A percentile compares a stretch with the other conserved stretches of the same genome.
Evolutionary conservation across 2,113 vertebrate species (phyloP).

Genomic region (Haliaeetus leucogaster): DNA sequence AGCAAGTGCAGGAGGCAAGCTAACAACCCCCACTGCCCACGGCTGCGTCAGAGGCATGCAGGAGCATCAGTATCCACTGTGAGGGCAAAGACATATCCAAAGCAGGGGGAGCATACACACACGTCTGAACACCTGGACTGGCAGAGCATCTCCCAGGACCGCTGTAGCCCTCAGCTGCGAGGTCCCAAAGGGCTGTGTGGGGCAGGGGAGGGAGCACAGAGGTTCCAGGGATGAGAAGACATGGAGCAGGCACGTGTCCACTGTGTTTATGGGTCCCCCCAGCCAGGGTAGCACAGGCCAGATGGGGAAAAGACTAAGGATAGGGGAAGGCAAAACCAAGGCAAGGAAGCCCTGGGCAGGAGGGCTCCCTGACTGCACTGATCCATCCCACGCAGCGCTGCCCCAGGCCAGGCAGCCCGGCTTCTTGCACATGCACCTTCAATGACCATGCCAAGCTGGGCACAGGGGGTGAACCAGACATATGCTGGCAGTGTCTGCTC

Average conservation of each 20-base stretch:
- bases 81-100: neutral
- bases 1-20: neutral
- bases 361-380: neutral
- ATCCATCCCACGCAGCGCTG: neutral
- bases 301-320: neutral
- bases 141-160: neutral
- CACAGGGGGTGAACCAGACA: rapidly evolving
- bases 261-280: neutral
- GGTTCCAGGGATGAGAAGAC: neutral
- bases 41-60: rapidly evolving
- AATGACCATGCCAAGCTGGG: neutral
- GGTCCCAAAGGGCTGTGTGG: neutral
- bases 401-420: neutral
- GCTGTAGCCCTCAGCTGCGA: rapidly evolving
- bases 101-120: rapidly evolving
- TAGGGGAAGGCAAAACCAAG: neutral
- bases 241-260: rapidly evolving
- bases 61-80: neutral
- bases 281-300: neutral
- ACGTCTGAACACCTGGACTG: neutral
- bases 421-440: neutral
- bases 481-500: neutral
- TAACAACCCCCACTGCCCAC: rapidly evolving
- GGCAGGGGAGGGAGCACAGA: neutral
- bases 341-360: neutral